phyloP scores from a whole-genome alignment of 2,888 invertebrate genomes.

The Chaitophorus viminalis region DNA sequence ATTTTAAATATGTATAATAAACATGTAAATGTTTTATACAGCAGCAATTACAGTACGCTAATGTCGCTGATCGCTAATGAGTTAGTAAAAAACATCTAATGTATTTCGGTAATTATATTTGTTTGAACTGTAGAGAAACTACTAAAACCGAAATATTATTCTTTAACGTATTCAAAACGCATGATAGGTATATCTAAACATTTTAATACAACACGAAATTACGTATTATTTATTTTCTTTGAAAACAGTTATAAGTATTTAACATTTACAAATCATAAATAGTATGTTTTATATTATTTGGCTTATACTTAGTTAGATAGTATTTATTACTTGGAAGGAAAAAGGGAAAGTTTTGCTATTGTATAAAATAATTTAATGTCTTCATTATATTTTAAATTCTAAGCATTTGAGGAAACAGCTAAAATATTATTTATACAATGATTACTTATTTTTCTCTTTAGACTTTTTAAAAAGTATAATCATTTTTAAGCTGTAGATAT shows the following conservation, averaged over 20 bases:
- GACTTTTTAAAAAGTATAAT: no score
- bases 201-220: background rate
- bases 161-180: background rate
- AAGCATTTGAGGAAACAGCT: background rate
- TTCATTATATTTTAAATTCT: background rate
- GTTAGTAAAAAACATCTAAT: background rate
- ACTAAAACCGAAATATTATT: background rate
- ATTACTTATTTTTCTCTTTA: no score
- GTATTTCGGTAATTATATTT: background rate
- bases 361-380: background rate
- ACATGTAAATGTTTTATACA: background rate
- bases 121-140: background rate
- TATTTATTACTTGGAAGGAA: background rate
- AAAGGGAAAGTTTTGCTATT: background rate
- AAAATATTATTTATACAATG: no score
- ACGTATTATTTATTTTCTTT: background rate
- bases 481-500: no score
- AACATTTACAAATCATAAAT: background rate
- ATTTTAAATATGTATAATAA: background rate
- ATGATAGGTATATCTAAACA: no score
- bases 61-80: background rate
- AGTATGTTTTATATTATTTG: background rate
- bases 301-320: background rate
- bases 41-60: background rate
- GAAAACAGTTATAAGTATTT: background rate